Evolutionary conservation across 2,113 vertebrate species (phyloP).

Genomic region (Synodontis membranacea): DNA sequence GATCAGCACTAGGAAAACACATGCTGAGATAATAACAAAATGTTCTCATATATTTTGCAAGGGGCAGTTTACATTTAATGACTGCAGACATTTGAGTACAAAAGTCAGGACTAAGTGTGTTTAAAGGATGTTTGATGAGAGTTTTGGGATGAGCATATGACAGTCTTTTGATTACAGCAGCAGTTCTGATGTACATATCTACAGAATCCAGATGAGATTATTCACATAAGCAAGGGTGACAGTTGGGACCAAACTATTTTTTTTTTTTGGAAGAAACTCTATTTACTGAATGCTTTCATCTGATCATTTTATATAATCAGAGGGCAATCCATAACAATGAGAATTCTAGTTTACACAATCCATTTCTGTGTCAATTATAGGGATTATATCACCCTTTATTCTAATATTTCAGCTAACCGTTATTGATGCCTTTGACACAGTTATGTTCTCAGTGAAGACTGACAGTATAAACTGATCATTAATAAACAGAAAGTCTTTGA

Average conservation of each 20-base stretch:
- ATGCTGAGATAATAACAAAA: conserved; percentile 31
- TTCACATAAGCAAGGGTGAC: background rate
- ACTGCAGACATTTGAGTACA: background rate
- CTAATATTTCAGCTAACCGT: background rate
- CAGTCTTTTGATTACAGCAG: background rate
- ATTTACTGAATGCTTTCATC: background rate
- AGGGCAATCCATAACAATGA: background rate
- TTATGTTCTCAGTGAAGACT: background rate
- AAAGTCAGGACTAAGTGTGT: background rate
- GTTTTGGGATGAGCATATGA: background rate
- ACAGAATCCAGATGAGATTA: background rate
- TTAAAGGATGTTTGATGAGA: background rate
- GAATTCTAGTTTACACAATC: background rate
- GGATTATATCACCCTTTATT: background rate
- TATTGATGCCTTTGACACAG: background rate
- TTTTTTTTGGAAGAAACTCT: no score
- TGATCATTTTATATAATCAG: conserved; percentile 3
- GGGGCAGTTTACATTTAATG: background rate
- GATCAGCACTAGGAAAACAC: background rate
- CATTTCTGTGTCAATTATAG: background rate
- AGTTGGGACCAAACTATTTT: background rate
- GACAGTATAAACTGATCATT: no score
- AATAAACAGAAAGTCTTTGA: background rate
- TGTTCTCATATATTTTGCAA: background rate
- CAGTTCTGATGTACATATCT: background rate